Evolutionary conservation across 2,888 invertebrate genomes (phyloP).

Genomic region (Platycnemis pennipes): DNA sequence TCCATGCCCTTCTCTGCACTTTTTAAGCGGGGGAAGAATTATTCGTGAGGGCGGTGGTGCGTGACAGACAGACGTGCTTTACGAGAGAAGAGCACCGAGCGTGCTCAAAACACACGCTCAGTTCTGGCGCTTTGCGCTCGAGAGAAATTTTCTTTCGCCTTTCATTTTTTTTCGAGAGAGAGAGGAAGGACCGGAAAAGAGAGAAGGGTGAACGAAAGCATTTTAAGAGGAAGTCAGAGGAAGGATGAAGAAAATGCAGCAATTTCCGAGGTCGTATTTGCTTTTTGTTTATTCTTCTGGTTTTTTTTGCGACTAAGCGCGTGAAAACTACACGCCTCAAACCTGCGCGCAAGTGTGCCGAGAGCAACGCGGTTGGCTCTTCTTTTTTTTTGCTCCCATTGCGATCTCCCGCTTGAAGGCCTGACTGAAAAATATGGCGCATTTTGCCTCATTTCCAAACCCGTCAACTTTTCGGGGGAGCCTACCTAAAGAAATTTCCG

Average conservation of each 20-base stretch:
- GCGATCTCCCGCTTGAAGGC: background rate
- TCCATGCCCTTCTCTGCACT: background rate
- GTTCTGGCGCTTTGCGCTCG: background rate
- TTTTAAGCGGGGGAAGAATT: background rate
- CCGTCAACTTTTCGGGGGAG: background rate
- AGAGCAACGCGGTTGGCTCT: background rate
- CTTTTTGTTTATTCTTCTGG: background rate
- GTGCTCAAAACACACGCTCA: conserved; percentile 1
- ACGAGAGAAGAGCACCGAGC: background rate
- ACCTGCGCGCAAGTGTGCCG: background rate
- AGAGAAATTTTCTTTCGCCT: background rate
- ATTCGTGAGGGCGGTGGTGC: conserved; percentile 27
- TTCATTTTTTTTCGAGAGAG: no score
- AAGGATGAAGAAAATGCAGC: background rate
- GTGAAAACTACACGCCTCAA: background rate
- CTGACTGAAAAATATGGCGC: background rate
- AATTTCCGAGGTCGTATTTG: background rate
- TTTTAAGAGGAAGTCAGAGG: no score
- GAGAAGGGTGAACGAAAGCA: background rate
- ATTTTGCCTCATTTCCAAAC: background rate
- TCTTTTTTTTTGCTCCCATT: background rate
- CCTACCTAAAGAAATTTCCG: background rate
- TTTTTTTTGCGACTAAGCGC: background rate
- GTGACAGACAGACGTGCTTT: conserved; percentile 41
- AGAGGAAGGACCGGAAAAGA: background rate